Conservation (phyloP, 2,888 invertebrate species). For the Nomada hirtipes region DNA sequence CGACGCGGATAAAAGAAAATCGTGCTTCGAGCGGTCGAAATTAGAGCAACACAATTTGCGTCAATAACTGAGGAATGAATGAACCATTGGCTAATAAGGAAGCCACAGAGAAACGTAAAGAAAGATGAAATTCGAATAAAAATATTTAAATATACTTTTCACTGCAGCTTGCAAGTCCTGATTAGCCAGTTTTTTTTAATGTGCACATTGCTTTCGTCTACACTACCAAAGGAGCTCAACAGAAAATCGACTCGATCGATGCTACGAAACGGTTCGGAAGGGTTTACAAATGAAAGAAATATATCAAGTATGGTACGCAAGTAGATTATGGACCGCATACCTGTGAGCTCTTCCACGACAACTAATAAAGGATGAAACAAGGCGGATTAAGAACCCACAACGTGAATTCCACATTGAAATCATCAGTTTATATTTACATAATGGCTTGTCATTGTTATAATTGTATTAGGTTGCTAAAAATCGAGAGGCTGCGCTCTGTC, state of each 20-base stretch:
- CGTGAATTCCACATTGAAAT: constrained; percentile 80
- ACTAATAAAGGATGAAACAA: constrained; percentile 80
- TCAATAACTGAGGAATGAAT: neutral
- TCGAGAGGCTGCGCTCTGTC: constrained; percentile 22
- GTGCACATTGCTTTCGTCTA: neutral
- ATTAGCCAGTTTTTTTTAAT: constrained; percentile 34
- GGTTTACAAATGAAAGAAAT: neutral
- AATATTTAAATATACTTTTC: too few species aligned
- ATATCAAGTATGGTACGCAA: constrained; percentile 20
- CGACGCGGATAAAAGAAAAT: neutral
- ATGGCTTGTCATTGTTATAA: constrained; percentile 68
- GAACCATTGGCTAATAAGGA: constrained; percentile 34
- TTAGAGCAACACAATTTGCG: neutral
- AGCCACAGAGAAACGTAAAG: too few species aligned
- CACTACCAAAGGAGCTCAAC: neutral
- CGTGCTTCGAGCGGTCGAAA: neutral
- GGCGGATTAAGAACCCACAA: constrained; percentile 78
- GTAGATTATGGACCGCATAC: constrained; percentile 73
- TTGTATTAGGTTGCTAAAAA: constrained; percentile 51
- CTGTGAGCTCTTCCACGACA: constrained; percentile 81
- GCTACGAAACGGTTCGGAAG: neutral
- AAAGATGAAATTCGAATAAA: too few species aligned
- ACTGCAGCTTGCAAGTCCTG: neutral
- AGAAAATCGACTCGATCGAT: constrained; percentile 7
- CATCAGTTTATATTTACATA: constrained; percentile 83